Conservation (phyloP, 1,140 invertebrate species). For the Magallana angulata region DNA sequence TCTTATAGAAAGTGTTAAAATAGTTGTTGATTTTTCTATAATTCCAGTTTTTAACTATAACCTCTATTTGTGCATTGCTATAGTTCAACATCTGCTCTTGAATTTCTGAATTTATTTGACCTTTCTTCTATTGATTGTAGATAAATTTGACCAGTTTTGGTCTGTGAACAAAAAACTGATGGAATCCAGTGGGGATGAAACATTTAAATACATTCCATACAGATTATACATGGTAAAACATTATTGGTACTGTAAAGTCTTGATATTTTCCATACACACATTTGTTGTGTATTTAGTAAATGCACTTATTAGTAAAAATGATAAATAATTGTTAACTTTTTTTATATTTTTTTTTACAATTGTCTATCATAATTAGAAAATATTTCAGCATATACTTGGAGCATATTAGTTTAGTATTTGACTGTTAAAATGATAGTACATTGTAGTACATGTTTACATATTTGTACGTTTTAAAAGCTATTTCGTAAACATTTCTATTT, state of each 20-base stretch:
- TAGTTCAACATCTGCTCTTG: too few species aligned
- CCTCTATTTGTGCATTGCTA: too few species aligned
- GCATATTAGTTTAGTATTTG: neutral
- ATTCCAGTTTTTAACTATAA: too few species aligned
- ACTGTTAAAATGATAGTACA: neutral
- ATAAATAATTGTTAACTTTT: too few species aligned
- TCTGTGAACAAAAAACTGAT: constrained; percentile 96
- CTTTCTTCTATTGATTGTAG: constrained; percentile 80
- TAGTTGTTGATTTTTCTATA: too few species aligned
- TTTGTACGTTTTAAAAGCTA: neutral
- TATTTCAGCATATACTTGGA: neutral
- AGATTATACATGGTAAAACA: constrained; percentile 85
- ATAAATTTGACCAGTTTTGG: constrained; percentile 99
- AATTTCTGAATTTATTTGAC: too few species aligned
- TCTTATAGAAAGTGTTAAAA: too few species aligned
- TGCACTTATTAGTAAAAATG: neutral
- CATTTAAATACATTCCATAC: constrained; percentile 95
- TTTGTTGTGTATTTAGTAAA: constrained; percentile 1
- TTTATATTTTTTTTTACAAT: neutral
- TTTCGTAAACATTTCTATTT: too few species aligned
- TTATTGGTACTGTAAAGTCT: neutral
- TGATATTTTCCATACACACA: neutral
- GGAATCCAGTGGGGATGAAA: constrained; percentile 87
- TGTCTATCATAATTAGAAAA: neutral
- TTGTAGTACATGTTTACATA: neutral